Conservation (phyloP, 2,888 invertebrate genomes). For the Lathronympha strigana region DNA sequence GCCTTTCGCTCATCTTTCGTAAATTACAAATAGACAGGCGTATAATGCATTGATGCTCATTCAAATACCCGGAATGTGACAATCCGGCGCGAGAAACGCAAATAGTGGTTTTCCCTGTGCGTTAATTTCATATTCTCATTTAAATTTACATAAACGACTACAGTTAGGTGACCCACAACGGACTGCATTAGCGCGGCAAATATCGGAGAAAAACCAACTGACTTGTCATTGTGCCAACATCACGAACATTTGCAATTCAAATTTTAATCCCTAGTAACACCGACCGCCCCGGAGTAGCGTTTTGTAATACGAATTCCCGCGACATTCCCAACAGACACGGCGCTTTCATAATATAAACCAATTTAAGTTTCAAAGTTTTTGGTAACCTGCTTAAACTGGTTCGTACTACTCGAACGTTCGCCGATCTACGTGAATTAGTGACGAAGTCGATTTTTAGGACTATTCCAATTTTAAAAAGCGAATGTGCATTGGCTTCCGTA, state of each 20-base stretch:
- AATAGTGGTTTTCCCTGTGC: conserved; percentile 1
- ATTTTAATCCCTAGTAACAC: conserved; percentile 32
- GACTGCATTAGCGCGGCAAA: conserved; percentile 33
- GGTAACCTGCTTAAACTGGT: background rate
- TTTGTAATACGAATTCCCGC: conserved; percentile 17
- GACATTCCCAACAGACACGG: background rate
- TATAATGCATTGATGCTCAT: too few relatives aligned
- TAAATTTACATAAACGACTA: conserved; percentile 20
- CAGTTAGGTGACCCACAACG: conserved; percentile 19
- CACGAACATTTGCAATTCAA: conserved; percentile 37
- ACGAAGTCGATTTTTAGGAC: background rate
- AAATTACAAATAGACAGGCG: too few relatives aligned
- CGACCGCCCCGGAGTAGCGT: background rate
- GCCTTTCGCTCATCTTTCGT: too few relatives aligned
- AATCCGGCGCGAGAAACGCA: conserved; percentile 1
- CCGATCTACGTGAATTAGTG: background rate
- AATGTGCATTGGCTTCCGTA: background rate
- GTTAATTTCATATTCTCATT: conserved; percentile 15
- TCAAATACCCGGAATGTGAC: too few relatives aligned
- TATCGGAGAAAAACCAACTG: conserved; percentile 27
- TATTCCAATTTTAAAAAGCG: background rate
- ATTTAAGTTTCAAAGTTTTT: background rate
- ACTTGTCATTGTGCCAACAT: conserved; percentile 36
- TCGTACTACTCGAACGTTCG: background rate
- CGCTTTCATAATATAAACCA: background rate